These are phyloP conservation scores for Halocaridina rubra DNA, from an alignment of 2,888 invertebrate species.

Conservation along the genomic window DNA sequence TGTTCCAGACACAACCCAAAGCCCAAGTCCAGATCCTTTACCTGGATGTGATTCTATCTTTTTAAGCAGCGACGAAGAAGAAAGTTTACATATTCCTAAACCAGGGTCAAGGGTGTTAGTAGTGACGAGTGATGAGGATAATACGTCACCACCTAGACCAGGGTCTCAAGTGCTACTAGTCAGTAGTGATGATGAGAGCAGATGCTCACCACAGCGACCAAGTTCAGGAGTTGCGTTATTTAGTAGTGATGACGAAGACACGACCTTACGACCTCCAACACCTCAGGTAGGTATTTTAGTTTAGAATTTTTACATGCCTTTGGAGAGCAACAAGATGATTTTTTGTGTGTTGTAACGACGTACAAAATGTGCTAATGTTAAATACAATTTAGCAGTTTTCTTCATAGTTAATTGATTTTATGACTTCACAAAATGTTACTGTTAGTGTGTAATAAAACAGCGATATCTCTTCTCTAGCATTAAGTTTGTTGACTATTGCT, in stretches of 20 bases:
- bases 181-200: not conserved
- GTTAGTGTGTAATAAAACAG: no score
- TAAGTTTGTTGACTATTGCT: no score
- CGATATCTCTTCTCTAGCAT: no score
- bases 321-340: no score
- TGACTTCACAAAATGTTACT: no score
- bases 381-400: no score
- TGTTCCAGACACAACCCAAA: not conserved
- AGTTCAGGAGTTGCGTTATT: not conserved
- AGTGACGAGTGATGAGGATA: not conserved
- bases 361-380: no score
- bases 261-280: conserved; percentile 18
- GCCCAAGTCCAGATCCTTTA: not conserved
- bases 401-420: no score
- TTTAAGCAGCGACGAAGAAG: not conserved
- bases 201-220: not conserved
- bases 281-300: conserved; percentile 32
- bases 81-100: not conserved
- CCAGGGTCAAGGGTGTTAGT: not conserved
- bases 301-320: not conserved
- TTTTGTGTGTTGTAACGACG: no score
- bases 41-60: not conserved
- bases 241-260: conserved; percentile 45
- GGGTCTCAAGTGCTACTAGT: not conserved
- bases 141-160: not conserved